Evolutionary conservation across 2,888 invertebrate species (phyloP).

Genomic region (Orthosia cruda): DNA sequence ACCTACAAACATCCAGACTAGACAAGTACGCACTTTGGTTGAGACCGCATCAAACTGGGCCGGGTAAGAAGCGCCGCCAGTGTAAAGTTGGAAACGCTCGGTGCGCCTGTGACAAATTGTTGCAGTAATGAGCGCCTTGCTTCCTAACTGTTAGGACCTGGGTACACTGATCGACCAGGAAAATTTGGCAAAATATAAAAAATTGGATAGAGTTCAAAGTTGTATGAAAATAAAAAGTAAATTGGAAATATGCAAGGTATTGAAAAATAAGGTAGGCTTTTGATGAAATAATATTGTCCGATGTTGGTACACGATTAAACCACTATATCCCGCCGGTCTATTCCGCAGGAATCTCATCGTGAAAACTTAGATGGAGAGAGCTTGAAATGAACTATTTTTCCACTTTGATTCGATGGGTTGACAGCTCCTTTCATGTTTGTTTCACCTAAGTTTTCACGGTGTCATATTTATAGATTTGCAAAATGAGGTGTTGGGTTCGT

Average conservation of each 20-base stretch:
- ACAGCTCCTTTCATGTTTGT: no score
- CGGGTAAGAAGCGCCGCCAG: conserved; percentile 59
- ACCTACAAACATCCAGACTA: conserved; percentile 22
- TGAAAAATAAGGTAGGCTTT: not conserved
- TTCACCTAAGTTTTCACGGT: no score
- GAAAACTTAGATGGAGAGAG: no score
- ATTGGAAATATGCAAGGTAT: not conserved
- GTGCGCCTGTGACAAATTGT: conserved; percentile 81
- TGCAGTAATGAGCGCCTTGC: conserved; percentile 79
- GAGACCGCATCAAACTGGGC: conserved; percentile 61
- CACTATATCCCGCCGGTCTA: no score
- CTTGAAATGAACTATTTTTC: no score
- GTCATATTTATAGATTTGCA: no score
- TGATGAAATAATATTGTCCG: not conserved
- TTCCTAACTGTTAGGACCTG: conserved; percentile 54
- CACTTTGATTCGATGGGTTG: no score
- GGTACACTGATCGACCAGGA: conserved; percentile 34
- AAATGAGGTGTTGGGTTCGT: no score
- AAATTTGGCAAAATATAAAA: not conserved
- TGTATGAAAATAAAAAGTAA: no score
- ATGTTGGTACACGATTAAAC: no score
- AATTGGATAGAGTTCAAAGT: no score
- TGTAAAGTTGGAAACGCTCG: conserved; percentile 74
- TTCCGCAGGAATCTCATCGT: no score
- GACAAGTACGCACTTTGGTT: conserved; percentile 56